Evolutionary conservation across 2,797 vertebrate genomes (phyloP).

Genomic region (Adrianichthys oophorus): DNA sequence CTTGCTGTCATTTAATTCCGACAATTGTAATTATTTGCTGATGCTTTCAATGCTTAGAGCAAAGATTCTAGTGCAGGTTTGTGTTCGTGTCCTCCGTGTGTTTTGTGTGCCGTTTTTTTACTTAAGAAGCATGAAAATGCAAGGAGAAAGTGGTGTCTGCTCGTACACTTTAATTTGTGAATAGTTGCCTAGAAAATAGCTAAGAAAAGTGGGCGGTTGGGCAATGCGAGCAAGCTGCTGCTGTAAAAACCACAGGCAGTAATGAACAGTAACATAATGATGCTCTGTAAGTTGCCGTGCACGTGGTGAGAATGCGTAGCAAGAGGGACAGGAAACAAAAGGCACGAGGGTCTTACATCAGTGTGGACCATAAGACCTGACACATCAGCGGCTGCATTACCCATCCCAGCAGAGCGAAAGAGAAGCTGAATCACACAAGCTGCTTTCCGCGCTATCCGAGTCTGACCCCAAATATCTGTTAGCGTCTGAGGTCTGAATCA

Average conservation of each 20-base stretch:
- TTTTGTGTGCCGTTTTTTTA: neutral
- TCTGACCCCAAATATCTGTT: neutral
- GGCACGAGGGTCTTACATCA: neutral
- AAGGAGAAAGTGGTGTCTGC: slow-evolving; percentile 7
- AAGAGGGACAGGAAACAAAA: slow-evolving; percentile 7
- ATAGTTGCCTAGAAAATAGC: slow-evolving; percentile 3
- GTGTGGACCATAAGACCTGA: slow-evolving; percentile 12
- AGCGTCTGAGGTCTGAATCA: slow-evolving; percentile 16
- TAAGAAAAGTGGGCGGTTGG: slow-evolving; percentile 10
- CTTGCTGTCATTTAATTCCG: too few species aligned
- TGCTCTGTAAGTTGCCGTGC: slow-evolving; percentile 17
- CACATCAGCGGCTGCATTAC: slow-evolving; percentile 19
- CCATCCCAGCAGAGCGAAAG: neutral
- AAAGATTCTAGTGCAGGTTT: too few species aligned
- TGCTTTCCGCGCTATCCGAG: slow-evolving; percentile 12
- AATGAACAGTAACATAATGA: slow-evolving; percentile 30
- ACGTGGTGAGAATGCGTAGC: slow-evolving; percentile 29
- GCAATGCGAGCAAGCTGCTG: slow-evolving; percentile 3
- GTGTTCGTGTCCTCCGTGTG: neutral
- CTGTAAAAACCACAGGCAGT: slow-evolving; percentile 23
- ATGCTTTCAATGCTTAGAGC: too few species aligned
- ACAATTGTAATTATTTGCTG: too few species aligned
- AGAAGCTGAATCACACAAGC: neutral
- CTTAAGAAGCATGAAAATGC: neutral
- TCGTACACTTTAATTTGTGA: slow-evolving; percentile 21